Conservation (phyloP, 2,888 invertebrate species). For the Stictocephala bisonia region DNA sequence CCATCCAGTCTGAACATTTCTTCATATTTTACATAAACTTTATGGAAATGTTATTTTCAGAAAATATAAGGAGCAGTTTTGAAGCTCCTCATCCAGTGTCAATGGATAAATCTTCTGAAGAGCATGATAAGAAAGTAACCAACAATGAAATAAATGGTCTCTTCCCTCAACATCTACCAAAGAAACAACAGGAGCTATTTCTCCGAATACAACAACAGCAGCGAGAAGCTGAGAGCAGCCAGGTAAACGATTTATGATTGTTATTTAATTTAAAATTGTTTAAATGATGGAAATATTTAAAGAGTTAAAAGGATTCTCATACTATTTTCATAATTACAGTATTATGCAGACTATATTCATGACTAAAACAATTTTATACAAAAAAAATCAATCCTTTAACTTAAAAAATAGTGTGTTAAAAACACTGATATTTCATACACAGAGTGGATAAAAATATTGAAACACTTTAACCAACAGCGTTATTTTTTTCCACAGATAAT, state of each 20-base stretch:
- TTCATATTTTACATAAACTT: no score
- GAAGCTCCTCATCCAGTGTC: not conserved
- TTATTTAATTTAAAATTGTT: not conserved
- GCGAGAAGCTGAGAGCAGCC: slow-evolving; percentile 61
- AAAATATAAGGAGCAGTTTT: slow-evolving; percentile 4
- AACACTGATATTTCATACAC: no score
- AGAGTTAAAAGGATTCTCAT: not conserved
- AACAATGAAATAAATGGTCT: slow-evolving; percentile 62
- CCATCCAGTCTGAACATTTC: no score
- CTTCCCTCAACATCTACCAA: slow-evolving; percentile 70
- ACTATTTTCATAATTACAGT: no score
- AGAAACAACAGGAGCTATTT: slow-evolving; percentile 74
- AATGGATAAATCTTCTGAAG: slow-evolving; percentile 62
- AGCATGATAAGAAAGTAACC: slow-evolving; percentile 62
- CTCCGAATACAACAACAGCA: slow-evolving; percentile 76
- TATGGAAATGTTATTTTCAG: not conserved
- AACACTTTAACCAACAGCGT: no score
- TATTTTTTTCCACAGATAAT: no score
- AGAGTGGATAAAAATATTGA: no score
- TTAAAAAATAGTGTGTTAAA: no score
- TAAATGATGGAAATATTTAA: not conserved
- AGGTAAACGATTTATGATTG: slow-evolving; percentile 47
- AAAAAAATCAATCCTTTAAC: no score
- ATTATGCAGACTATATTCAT: no score
- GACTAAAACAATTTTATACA: no score